These are phyloP conservation scores for Gallirallus australis DNA, from an alignment of 2,797 vertebrate genomes.

Conservation along the genomic window DNA sequence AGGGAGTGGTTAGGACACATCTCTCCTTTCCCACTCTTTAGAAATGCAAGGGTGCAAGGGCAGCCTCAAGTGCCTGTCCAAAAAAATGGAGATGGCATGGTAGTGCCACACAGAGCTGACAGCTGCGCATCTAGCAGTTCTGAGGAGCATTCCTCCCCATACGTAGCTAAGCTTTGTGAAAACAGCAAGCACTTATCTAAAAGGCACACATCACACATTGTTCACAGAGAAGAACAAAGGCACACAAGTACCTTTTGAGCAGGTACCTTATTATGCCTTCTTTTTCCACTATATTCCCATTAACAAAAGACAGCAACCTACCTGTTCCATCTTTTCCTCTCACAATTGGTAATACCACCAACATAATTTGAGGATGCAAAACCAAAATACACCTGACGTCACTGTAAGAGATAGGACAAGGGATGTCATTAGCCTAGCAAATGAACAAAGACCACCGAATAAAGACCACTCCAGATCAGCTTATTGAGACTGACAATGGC, in stretches of 20 bases:
- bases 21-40: neutral
- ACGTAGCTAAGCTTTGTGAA: neutral
- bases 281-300: neutral
- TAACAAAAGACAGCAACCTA: neutral
- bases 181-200: neutral
- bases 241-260: neutral
- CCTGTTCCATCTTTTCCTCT: neutral
- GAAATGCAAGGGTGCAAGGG: neutral
- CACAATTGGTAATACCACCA: neutral
- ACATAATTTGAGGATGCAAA: neutral
- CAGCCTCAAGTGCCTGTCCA: neutral
- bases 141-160: neutral
- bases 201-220: rapidly evolving
- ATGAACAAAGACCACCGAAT: neutral
- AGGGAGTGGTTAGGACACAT: neutral
- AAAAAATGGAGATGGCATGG: neutral
- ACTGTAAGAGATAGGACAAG: neutral
- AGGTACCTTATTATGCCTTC: neutral
- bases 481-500: neutral
- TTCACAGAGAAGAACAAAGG: neutral
- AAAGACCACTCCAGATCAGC: neutral
- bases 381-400: neutral
- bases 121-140: neutral
- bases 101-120: neutral
- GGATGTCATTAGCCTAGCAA: neutral